These are phyloP conservation scores for Lasioglossum malachurum DNA, from an alignment of 2,888 invertebrate species.

Conservation along the genomic window DNA sequence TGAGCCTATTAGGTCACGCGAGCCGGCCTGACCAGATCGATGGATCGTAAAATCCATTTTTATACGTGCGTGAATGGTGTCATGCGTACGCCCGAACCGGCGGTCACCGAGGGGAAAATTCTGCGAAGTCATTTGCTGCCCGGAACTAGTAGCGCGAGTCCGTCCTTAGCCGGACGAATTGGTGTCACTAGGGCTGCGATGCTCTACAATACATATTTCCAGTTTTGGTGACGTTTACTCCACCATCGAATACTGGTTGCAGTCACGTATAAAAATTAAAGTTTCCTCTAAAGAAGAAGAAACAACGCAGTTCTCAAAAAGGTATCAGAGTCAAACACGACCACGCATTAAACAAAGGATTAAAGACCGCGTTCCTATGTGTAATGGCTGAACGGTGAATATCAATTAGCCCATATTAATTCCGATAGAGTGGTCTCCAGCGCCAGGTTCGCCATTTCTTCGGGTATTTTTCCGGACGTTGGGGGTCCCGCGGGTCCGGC, in stretches of 20 bases:
- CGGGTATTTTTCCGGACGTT: conserved; percentile 45
- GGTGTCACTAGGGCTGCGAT: neutral
- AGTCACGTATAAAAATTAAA: no score
- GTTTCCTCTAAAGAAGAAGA: neutral
- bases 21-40: neutral
- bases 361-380: neutral
- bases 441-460: neutral
- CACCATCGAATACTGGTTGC: no score
- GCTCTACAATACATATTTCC: neutral
- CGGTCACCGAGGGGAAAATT: neutral
- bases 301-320: neutral
- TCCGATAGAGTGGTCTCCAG: neutral
- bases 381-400: neutral
- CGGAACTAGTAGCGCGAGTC: neutral
- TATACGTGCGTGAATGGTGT: neutral
- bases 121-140: neutral
- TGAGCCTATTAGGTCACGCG: conserved; percentile 26
- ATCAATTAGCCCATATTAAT: neutral
- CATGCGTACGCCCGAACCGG: neutral
- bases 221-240: neutral
- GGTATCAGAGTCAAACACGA: neutral
- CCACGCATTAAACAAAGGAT: neutral
- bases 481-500: conserved; percentile 12
- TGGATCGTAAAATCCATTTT: neutral
- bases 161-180: neutral